Percentiles rank a stretch among this genome's conserved stretches.
Evolutionary conservation across 2,113 vertebrate genomes (phyloP).

Genomic region (Peromyscus californicus): DNA sequence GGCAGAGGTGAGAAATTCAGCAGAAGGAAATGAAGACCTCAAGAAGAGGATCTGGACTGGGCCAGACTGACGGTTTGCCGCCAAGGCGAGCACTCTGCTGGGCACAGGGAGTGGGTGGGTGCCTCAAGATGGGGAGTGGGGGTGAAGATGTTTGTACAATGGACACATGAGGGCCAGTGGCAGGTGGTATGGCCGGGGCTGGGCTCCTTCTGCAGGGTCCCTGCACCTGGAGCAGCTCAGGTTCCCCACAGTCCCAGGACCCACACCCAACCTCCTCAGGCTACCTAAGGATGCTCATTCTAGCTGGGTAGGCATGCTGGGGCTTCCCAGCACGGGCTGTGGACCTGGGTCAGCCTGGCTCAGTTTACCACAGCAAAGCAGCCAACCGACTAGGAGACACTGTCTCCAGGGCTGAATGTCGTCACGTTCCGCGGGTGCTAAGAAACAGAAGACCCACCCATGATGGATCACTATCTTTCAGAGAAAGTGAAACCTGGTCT

Average conservation of each 20-base stretch:
- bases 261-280: background rate
- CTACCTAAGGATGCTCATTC: background rate
- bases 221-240: background rate
- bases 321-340: background rate
- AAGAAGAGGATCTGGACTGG: slow-evolving; percentile 47
- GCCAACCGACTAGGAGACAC: background rate
- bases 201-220: background rate
- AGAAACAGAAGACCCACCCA: slow-evolving; percentile 24
- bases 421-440: background rate
- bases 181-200: background rate
- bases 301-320: background rate
- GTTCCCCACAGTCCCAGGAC: background rate
- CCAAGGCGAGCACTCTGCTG: fast-evolving
- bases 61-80: background rate
- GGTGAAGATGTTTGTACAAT: background rate
- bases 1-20: background rate
- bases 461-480: slow-evolving; percentile 79
- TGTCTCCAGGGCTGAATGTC: background rate
- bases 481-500: slow-evolving; percentile 83
- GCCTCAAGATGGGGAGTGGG: background rate
- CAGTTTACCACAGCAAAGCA: background rate
- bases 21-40: background rate
- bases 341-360: background rate
- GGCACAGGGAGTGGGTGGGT: background rate
- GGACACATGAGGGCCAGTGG: background rate